Evolutionary conservation across 2,113 vertebrate species (phyloP).

Genomic region (Pelobates fuscus): DNA sequence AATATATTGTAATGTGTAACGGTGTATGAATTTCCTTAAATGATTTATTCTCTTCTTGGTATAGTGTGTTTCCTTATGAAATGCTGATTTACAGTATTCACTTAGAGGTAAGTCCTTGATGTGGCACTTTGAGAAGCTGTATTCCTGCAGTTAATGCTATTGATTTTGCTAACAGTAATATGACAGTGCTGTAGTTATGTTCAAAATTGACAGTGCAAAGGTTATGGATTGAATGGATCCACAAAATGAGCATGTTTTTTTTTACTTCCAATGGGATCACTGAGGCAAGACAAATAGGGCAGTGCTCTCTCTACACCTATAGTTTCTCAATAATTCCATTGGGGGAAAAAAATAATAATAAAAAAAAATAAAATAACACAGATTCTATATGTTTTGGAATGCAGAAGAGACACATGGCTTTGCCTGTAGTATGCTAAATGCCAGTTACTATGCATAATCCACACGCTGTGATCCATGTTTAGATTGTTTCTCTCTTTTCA

Average conservation of each 20-base stretch:
- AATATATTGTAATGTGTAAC: no score
- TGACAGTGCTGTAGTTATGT: constrained; percentile 43
- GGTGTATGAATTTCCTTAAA: not conserved
- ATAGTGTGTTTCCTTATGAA: not conserved
- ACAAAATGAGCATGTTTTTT: constrained; percentile 27
- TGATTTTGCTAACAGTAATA: constrained; percentile 49
- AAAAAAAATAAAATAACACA: no score
- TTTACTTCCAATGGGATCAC: constrained; percentile 10
- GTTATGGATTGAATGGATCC: constrained; percentile 38
- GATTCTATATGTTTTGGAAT: not conserved
- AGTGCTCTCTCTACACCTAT: not conserved
- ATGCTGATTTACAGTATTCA: not conserved
- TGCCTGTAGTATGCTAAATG: constrained; percentile 7
- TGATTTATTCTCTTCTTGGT: not conserved
- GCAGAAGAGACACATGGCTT: not conserved
- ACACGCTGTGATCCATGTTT: constrained; percentile 21
- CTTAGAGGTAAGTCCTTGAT: not conserved
- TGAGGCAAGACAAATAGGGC: constrained; percentile 21
- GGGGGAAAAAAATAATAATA: not conserved
- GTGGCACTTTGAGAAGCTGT: constrained; percentile 14
- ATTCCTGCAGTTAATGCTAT: constrained; percentile 34
- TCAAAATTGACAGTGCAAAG: constrained; percentile 45
- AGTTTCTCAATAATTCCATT: not conserved
- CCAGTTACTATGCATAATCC: constrained; percentile 32
- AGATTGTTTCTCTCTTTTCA: constrained; percentile 4